Conservation (phyloP, 2,888 invertebrate species). For the Pterostichus niger region DNA sequence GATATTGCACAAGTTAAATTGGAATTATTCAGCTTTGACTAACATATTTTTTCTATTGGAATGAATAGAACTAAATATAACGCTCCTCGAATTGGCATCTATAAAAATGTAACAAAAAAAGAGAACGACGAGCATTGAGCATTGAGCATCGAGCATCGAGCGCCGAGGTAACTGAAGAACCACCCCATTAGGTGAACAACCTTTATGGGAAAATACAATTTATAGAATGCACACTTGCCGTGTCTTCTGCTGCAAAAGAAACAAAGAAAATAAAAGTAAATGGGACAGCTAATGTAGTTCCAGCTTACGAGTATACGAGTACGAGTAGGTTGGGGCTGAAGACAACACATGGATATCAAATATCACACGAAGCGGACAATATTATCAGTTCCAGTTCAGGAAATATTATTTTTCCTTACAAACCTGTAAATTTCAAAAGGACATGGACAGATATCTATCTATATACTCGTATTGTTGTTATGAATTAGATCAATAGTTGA, state of each 20-base stretch:
- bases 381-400: conserved; percentile 8
- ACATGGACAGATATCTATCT: too few species aligned
- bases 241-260: conserved; percentile 34
- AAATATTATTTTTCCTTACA: not conserved
- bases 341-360: conserved; percentile 47
- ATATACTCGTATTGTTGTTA: not conserved
- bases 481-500: not conserved
- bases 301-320: conserved; percentile 6
- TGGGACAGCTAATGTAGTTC: conserved; percentile 40
- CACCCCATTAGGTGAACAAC: not conserved
- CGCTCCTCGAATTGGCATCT: conserved; percentile 13
- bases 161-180: conserved; percentile 44
- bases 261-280: conserved; percentile 54
- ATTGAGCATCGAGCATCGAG: not conserved
- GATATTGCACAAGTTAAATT: conserved; percentile 59
- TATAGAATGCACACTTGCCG: conserved; percentile 46
- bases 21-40: conserved; percentile 51
- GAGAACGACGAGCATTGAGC: too few species aligned
- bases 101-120: conserved; percentile 3
- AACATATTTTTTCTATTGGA: conserved; percentile 56
- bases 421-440: too few species aligned
- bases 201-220: conserved; percentile 59
- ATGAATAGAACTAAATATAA: conserved; percentile 37
- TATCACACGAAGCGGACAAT: conserved; percentile 19
- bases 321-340: not conserved